A percentile compares a stretch with the other conserved stretches of the same genome.
Evolutionary conservation across 2,113 vertebrate genomes (phyloP).

Genomic region (Ariopsis seemanni): DNA sequence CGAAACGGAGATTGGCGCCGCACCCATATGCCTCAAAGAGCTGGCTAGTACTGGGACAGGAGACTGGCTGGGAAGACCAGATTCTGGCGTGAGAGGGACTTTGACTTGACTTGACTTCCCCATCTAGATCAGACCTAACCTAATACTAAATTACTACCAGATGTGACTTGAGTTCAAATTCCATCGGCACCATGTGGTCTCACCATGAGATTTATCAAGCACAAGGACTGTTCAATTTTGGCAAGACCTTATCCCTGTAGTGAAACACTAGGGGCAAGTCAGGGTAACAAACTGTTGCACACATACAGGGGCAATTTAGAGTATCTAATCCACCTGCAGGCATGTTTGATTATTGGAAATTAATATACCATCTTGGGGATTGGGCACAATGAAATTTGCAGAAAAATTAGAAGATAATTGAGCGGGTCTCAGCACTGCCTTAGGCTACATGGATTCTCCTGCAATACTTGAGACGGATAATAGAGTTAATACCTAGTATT

Average conservation of each 20-base stretch:
- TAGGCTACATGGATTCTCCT: not conserved
- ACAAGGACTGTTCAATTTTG: not conserved
- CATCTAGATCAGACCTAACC: not conserved
- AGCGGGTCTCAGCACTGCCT: not conserved
- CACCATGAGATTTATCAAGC: not conserved
- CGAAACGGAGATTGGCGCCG: no score
- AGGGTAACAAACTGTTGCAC: not conserved
- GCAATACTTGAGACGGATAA: not conserved
- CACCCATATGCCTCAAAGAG: no score
- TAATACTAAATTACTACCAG: not conserved
- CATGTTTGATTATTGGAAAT: not conserved
- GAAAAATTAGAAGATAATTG: not conserved
- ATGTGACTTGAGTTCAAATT: not conserved
- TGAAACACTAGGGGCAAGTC: not conserved
- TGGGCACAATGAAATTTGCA: not conserved
- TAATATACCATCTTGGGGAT: not conserved
- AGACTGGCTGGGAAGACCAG: no score
- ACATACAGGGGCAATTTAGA: not conserved
- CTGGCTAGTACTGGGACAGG: no score
- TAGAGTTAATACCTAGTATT: conserved; percentile 3
- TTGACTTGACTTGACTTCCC: no score
- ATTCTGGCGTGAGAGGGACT: no score
- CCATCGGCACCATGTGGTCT: not conserved
- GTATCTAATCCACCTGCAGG: not conserved
- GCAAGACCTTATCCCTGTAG: not conserved